Percentiles rank a stretch among this genome's conserved stretches.
These are phyloP conservation scores for Seira musarum DNA, from an alignment of 2,888 invertebrate genomes.

Conservation along the genomic window DNA sequence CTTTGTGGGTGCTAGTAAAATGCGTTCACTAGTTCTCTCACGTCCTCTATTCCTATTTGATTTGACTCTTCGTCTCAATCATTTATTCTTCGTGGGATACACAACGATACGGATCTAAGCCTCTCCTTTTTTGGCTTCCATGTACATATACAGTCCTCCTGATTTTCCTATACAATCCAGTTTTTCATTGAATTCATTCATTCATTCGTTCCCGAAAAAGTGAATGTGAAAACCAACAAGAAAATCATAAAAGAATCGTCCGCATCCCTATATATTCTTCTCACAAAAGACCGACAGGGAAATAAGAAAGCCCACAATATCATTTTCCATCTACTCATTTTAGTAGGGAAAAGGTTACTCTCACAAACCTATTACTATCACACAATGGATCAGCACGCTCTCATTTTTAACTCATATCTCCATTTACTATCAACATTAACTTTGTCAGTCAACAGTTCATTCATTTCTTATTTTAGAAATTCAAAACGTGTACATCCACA, in stretches of 20 bases:
- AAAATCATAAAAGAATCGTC: not conserved
- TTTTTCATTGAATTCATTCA: not conserved
- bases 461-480: not conserved
- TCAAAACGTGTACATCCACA: not conserved
- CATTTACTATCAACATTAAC: not conserved
- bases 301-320: too few species aligned
- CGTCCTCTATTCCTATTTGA: conserved; percentile 36
- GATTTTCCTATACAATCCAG: not conserved
- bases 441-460: not conserved
- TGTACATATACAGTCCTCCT: not conserved
- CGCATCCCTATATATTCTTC: too few species aligned
- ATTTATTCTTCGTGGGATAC: conserved; percentile 29
- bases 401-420: not conserved
- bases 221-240: not conserved
- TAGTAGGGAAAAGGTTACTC: not conserved
- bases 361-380: conserved; percentile 2
- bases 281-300: too few species aligned
- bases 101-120: not conserved
- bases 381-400: not conserved
- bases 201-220: not conserved
- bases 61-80: conserved; percentile 41
- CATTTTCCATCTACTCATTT: too few species aligned
- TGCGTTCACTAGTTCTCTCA: conserved; percentile 32
- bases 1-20: not conserved
- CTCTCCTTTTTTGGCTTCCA: conserved; percentile 1